These are phyloP conservation scores for Andrena praecox DNA, from an alignment of 2,888 invertebrate genomes.

Conservation along the genomic window DNA sequence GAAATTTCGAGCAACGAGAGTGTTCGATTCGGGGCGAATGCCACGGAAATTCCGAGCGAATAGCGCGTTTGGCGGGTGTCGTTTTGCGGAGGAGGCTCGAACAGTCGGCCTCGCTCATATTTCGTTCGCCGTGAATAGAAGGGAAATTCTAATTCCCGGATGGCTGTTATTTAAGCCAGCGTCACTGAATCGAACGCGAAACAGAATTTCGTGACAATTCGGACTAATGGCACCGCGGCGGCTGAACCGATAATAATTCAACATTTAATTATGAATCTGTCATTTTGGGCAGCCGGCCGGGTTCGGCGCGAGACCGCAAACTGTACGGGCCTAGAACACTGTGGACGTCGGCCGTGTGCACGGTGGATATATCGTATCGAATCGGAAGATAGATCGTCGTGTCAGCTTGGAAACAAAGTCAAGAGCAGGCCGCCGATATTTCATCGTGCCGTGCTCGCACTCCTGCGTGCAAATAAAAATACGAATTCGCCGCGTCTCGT, in stretches of 20 bases:
- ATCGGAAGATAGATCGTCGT: slow-evolving; percentile 48
- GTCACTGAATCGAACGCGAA: slow-evolving; percentile 14
- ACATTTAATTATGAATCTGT: slow-evolving; percentile 57
- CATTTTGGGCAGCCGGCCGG: slow-evolving; percentile 24
- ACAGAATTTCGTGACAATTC: slow-evolving; percentile 40
- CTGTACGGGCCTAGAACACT: slow-evolving; percentile 20
- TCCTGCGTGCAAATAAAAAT: slow-evolving; percentile 35
- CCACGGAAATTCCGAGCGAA: slow-evolving; percentile 3
- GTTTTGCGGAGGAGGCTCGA: not conserved
- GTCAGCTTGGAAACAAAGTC: slow-evolving; percentile 51
- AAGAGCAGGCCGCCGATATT: slow-evolving; percentile 50
- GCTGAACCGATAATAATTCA: slow-evolving; percentile 52
- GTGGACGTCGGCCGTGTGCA: not conserved
- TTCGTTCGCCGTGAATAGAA: slow-evolving; percentile 13
- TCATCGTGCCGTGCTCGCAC: slow-evolving; percentile 17
- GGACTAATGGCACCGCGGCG: slow-evolving; percentile 34
- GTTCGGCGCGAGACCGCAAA: slow-evolving; percentile 40
- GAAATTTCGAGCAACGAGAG: not conserved
- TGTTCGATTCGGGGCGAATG: not conserved
- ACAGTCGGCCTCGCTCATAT: not conserved
- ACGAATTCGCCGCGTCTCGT: not conserved
- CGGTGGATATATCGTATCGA: slow-evolving; percentile 26
- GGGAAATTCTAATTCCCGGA: slow-evolving; percentile 22
- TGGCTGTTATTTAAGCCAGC: slow-evolving; percentile 24
- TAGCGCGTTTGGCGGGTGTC: not conserved